Evolutionary conservation across 2,797 vertebrate genomes (phyloP).

Genomic region (Diglossa cyanea): DNA sequence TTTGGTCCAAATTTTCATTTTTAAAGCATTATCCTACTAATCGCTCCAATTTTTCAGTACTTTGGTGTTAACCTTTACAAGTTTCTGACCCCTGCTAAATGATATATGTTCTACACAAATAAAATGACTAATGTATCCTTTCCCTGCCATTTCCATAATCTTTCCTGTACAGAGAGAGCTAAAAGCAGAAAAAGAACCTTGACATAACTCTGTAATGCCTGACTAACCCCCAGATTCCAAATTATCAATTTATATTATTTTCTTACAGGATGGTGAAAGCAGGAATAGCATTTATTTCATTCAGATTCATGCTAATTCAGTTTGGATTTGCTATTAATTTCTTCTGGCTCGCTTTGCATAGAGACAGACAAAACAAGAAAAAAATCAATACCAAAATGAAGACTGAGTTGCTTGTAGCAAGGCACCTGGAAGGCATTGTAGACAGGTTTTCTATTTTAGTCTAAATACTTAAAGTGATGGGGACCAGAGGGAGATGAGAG

Average conservation of each 20-base stretch:
- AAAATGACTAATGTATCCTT: neutral
- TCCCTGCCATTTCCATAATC: neutral
- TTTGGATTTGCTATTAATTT: neutral
- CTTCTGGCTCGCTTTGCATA: neutral
- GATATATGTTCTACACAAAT: neutral
- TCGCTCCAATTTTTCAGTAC: neutral
- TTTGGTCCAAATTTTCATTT: neutral
- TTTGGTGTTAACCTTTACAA: neutral
- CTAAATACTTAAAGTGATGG: neutral
- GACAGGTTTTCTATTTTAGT: neutral
- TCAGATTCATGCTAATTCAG: neutral
- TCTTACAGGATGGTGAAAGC: neutral
- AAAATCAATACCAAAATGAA: neutral
- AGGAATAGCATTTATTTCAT: neutral
- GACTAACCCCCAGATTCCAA: neutral
- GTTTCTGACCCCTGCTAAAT: neutral
- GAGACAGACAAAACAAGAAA: neutral
- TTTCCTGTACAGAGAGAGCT: neutral
- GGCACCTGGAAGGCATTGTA: neutral
- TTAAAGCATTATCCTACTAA: neutral
- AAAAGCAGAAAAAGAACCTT: neutral
- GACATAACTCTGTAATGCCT: neutral
- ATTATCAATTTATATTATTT: neutral
- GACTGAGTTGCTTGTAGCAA: neutral
- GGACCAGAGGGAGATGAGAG: neutral